phyloP scores from a whole-genome alignment of 1,140 invertebrate genomes.

The Kradibia gibbosae region DNA sequence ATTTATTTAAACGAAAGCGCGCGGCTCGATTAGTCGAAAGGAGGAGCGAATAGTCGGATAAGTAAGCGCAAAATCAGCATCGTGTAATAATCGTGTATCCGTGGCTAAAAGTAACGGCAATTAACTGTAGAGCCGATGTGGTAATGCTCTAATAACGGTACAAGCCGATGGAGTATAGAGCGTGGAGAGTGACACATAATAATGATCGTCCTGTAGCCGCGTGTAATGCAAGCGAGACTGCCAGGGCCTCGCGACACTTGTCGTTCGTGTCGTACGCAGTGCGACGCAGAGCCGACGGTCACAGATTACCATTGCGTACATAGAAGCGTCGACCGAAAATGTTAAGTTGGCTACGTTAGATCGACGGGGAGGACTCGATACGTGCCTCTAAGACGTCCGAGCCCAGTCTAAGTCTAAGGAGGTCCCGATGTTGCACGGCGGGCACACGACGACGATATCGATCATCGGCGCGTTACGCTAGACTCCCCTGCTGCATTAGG shows the following conservation, averaged over 20 bases:
- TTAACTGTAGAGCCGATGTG: background rate
- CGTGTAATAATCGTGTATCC: too few relatives aligned
- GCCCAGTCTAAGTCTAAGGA: too few relatives aligned
- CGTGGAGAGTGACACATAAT: too few relatives aligned
- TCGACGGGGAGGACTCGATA: background rate
- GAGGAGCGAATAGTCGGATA: background rate
- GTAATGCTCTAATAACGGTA: constrained; percentile 23
- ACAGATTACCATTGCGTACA: background rate
- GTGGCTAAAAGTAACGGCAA: background rate
- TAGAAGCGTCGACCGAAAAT: background rate
- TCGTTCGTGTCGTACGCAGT: too few relatives aligned
- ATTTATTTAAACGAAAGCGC: background rate
- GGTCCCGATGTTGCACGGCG: too few relatives aligned
- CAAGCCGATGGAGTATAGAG: background rate
- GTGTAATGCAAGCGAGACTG: background rate
- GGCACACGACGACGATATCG: background rate
- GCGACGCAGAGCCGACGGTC: background rate
- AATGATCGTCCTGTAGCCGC: background rate
- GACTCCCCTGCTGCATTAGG: background rate
- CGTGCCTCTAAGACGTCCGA: too few relatives aligned
- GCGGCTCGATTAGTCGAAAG: background rate
- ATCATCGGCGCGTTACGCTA: background rate
- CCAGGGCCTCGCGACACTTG: too few relatives aligned
- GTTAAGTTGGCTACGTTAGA: background rate
- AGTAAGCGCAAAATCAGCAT: background rate